Conservation (phyloP, 2,113 vertebrate genomes). For the Donacobius atricapilla region DNA sequence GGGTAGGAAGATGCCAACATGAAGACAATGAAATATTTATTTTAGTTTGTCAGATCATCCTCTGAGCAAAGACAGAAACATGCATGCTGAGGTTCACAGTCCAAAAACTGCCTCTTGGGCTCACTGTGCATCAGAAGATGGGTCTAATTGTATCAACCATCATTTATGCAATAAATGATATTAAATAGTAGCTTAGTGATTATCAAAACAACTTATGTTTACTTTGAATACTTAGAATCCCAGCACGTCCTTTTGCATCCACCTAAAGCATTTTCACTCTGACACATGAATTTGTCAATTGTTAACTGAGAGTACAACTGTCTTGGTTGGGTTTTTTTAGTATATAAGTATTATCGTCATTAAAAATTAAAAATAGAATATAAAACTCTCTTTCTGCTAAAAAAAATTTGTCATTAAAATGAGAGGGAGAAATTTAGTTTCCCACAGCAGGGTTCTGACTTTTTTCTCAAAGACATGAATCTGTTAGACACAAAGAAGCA, state of each 20-base stretch:
- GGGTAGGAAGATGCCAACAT: not conserved
- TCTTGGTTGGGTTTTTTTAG: not conserved
- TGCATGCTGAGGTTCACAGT: not conserved
- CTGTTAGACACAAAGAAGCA: not conserved
- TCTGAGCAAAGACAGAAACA: not conserved
- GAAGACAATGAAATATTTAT: not conserved
- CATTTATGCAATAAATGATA: not conserved
- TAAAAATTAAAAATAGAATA: not conserved
- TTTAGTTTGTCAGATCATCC: not conserved
- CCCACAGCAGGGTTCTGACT: not conserved
- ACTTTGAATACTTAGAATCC: not conserved
- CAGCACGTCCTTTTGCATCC: not conserved
- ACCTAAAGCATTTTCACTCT: not conserved
- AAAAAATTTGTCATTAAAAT: not conserved
- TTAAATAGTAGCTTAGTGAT: not conserved
- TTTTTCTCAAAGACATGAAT: not conserved
- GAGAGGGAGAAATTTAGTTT: not conserved
- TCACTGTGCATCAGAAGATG: not conserved
- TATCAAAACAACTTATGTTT: not conserved
- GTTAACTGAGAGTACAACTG: not conserved
- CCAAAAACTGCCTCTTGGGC: not conserved
- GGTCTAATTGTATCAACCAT: not conserved
- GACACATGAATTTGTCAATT: not conserved
- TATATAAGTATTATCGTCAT: not conserved
- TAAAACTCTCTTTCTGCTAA: not conserved